Percentiles rank a stretch among this genome's conserved stretches.
Evolutionary conservation across 2,113 vertebrate genomes (phyloP).

Genomic region (Siniperca chuatsi): DNA sequence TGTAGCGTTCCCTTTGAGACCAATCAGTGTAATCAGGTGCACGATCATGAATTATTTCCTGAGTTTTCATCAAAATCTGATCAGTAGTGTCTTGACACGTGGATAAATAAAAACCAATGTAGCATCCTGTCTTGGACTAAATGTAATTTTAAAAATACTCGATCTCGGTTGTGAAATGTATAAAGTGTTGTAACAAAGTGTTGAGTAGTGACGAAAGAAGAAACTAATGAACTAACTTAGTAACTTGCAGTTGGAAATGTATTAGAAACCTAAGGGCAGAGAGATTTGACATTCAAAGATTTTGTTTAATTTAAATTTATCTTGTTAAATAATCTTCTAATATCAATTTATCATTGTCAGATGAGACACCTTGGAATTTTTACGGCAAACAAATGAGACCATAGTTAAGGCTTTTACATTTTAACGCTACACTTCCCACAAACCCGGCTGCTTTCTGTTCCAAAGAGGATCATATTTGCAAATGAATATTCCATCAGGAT

Average conservation of each 20-base stretch:
- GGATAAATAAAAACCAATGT: background rate
- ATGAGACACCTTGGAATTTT: background rate
- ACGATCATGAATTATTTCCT: background rate
- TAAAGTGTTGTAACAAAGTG: background rate
- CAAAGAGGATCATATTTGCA: background rate
- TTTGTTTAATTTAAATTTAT: background rate
- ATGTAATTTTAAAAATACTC: background rate
- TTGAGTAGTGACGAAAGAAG: slow-evolving; percentile 12
- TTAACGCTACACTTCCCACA: background rate
- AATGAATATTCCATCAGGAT: background rate
- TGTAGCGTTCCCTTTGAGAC: background rate
- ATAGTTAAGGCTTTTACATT: background rate
- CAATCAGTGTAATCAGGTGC: background rate
- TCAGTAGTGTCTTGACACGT: background rate
- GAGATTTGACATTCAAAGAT: background rate
- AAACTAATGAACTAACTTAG: background rate
- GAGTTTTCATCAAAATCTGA: background rate
- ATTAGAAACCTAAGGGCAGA: background rate
- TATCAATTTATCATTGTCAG: background rate
- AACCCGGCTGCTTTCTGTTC: background rate
- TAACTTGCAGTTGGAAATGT: background rate
- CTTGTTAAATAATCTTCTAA: background rate
- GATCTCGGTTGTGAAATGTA: background rate
- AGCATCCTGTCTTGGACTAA: background rate
- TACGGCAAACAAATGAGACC: background rate